phyloP scores from a whole-genome alignment of 2,888 invertebrate genomes.

The Boloria euphrosyne region DNA sequence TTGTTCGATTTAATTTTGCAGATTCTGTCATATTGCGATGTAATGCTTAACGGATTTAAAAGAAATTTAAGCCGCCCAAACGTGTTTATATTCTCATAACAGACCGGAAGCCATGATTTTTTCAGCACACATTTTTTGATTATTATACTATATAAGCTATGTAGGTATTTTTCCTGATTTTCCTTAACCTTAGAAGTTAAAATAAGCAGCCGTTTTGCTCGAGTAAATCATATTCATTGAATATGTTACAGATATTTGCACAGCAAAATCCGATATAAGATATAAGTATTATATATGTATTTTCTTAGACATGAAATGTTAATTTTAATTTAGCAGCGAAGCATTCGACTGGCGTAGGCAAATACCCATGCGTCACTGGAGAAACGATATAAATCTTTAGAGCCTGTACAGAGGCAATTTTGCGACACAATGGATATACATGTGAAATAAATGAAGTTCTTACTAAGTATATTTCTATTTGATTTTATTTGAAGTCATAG shows the following conservation, averaged over 20 bases:
- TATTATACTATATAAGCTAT: not conserved
- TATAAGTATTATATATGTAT: not conserved
- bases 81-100: conserved; percentile 10
- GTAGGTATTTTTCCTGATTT: not conserved
- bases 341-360: conserved; percentile 6
- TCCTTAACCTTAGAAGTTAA: conserved; percentile 7
- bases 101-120: conserved; percentile 3
- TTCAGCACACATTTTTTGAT: not conserved
- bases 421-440: not conserved
- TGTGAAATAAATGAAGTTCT: not conserved
- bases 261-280: conserved; percentile 10
- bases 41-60: conserved; percentile 8
- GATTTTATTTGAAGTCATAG: no score
- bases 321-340: conserved; percentile 16
- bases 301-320: conserved; percentile 10
- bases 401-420: conserved; percentile 1
- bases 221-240: conserved; percentile 10
- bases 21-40: not conserved
- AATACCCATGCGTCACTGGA: conserved; percentile 12
- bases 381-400: conserved; percentile 2
- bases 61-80: conserved; percentile 9
- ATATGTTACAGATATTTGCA: conserved; percentile 19
- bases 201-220: conserved; percentile 2
- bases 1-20: no score
- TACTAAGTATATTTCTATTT: no score